Evolutionary conservation across 2,888 invertebrate genomes (phyloP).

Genomic region (Imbricaverruca yamaguchii): DNA sequence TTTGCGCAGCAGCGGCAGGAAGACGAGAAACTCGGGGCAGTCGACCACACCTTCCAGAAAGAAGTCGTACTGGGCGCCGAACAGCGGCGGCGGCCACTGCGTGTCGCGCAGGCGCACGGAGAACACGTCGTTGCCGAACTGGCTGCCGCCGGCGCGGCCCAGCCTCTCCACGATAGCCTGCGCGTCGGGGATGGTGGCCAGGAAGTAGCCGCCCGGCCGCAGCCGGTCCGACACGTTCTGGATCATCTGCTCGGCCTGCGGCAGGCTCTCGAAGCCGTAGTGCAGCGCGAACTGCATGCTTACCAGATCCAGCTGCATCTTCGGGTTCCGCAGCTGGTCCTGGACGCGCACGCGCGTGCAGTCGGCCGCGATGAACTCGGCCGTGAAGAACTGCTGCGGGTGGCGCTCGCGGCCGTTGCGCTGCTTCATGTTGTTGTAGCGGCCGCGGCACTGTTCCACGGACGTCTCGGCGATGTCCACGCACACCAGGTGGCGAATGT

Average conservation of each 20-base stretch:
- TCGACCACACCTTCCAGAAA: constrained; percentile 92
- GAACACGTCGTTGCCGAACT: constrained; percentile 73
- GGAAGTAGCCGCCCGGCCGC: constrained; percentile 83
- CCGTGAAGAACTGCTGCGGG: constrained; percentile 53
- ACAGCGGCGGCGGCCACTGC: constrained; percentile 57
- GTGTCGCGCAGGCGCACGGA: constrained; percentile 53
- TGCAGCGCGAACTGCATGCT: constrained; percentile 99
- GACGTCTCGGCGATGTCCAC: constrained; percentile 91
- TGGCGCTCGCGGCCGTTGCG: constrained; percentile 36
- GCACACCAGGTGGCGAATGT: constrained; percentile 73
- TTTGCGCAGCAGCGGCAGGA: constrained; percentile 73
- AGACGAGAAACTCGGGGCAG: constrained; percentile 96
- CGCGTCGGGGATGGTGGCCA: constrained; percentile 93
- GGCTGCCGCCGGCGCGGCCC: constrained; percentile 27
- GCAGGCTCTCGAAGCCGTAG: constrained; percentile 84
- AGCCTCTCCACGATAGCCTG: constrained; percentile 65
- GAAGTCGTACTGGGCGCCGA: constrained; percentile 94
- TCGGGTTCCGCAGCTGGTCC: constrained; percentile 35
- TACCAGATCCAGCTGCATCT: constrained; percentile 73
- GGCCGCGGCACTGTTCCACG: constrained; percentile 75
- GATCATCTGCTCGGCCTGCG: constrained; percentile 85
- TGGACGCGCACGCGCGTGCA: constrained; percentile 58
- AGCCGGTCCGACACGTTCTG: constrained; percentile 85
- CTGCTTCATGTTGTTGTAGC: constrained; percentile 64
- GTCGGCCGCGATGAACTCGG: constrained; percentile 87